Base-by-base conservation (phyloP, 1,140 invertebrate genomes). In the Venturia canescens region DNA sequence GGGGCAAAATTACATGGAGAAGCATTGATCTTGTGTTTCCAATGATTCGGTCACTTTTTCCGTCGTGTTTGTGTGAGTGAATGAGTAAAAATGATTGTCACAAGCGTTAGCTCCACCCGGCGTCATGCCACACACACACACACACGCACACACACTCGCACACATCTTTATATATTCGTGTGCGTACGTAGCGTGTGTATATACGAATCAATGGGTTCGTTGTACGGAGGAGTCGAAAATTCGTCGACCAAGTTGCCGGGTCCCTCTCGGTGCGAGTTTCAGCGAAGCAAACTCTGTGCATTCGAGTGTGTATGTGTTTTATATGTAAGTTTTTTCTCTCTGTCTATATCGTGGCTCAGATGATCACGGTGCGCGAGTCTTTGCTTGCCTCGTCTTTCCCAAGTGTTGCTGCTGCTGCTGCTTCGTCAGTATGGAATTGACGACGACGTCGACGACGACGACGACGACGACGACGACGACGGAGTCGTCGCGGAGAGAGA, bases 191-290 rank as follows among this genome's bases (percentile, higher is more conserved):
- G 7, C 13, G 29, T 60, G 21, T 77, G 63, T 66, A 60, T 77
- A 77, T 77, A 77, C 75, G 75, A 66, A 66, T 77, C 75, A 77
- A 77, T 77, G 75, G 75, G 75, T 77, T 77, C 75, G 75, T 77
- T 77, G 75, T 77, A 77, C 75, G 53, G 75, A 77, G 57, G 21
- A 77, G 75, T 63, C 75, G 75, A 77, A 77, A 77, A 77, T 77
- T 77, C 57, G 75, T 63, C 75, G 75, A 23, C 50, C 31, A 21
- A 44, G 72, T 27, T 27, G 75, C n/a, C 57, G 15, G 53, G 72
- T 76, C 21, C n/a, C n/a, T 77, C 75, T 77, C 75, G 11, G 31
- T 63, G 74, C 57, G 57, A 44, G 57, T 70, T 71, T 79, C 78
- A 70, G 48, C 69, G 66, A 53, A 15, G 34, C 57, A 21, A 78